Base-by-base conservation (phyloP, 2,888 invertebrate genomes). In the Aricia artaxerxes region DNA sequence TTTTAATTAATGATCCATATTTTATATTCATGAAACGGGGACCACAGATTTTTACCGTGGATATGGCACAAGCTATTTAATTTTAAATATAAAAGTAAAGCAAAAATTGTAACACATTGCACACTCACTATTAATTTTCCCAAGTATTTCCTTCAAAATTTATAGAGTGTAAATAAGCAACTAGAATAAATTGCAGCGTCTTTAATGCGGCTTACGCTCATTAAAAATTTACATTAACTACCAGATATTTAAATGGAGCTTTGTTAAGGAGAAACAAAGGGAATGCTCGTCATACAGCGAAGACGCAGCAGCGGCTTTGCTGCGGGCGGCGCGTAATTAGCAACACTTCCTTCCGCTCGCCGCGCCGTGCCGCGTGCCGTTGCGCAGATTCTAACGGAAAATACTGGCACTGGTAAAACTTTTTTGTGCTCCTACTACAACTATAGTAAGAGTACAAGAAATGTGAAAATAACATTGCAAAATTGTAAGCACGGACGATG, bases 281-380 rank as follows among this genome's bases (percentile, higher is more conserved):
- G 72, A 80, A 78, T 80, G 81, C 69, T 80, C 75, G 73, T 79
- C 78, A 79, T 57, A 73, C 80, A 79, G 78, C 79, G 78, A 81
- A 80, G 81, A 81, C 81, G 80, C 82, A 86, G 86, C 81, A 81
- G 84, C 84, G 87, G 84, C 85, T 88, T 86, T 82, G 90, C 89
- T 88, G 85, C 87, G 85, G 89, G 91, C 91, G 87, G 87, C 86
- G 87, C 87, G 92, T 93, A 93, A 93, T 93, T 93, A 93, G 93
- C 91, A 85, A 84, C 85, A 90, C 88, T 92, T 93, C 92, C 93
- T 93, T 93, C 93, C 93, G 92, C 86, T 86, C 83, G 83, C 83
- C 82, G 82, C 84, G 79, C 82, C 80, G 24, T 38, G 57, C 16
- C 75, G 76, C 49, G 9, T 57, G 16, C 16, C 57, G 53, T 35